phyloP scores from a whole-genome alignment of 2,888 invertebrate genomes.

The Ectobius pallidus region DNA sequence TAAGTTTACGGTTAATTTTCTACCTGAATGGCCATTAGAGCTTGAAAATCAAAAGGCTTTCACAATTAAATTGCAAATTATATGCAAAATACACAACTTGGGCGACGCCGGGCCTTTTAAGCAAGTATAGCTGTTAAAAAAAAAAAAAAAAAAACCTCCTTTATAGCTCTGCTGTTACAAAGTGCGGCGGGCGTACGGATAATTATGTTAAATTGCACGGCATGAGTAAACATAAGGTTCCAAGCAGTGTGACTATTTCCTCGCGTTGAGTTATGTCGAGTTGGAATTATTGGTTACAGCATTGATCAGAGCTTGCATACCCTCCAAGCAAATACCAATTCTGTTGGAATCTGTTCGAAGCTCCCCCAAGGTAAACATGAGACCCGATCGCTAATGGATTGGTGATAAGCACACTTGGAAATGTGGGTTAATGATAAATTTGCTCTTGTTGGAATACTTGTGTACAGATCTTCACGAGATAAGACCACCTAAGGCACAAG shows the following conservation, averaged over 20 bases:
- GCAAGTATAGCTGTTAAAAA: too few species aligned
- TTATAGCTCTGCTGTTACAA: too few species aligned
- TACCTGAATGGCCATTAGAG: too few species aligned
- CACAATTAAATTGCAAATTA: too few species aligned
- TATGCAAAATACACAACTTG: too few species aligned
- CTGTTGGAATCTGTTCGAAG: not conserved
- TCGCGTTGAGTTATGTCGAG: not conserved
- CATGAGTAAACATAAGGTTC: not conserved
- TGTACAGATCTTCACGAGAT: not conserved
- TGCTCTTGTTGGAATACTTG: not conserved
- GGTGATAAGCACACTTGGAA: not conserved
- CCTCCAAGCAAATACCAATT: slow-evolving; percentile 4
- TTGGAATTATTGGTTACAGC: slow-evolving; percentile 5
- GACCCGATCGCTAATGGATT: not conserved
- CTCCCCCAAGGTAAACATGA: not conserved
- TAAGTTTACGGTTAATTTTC: too few species aligned
- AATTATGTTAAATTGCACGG: too few species aligned
- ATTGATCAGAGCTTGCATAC: not conserved
- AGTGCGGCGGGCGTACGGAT: too few species aligned
- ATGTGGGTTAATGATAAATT: not conserved
- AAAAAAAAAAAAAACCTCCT: too few species aligned
- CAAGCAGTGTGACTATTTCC: not conserved
- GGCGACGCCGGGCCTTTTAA: too few species aligned
- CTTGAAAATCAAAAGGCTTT: too few species aligned
- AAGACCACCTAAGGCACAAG: too few species aligned